phyloP scores from a whole-genome alignment of 64 coral and sea anemone species.

The Stichodactyla helianthus region DNA sequence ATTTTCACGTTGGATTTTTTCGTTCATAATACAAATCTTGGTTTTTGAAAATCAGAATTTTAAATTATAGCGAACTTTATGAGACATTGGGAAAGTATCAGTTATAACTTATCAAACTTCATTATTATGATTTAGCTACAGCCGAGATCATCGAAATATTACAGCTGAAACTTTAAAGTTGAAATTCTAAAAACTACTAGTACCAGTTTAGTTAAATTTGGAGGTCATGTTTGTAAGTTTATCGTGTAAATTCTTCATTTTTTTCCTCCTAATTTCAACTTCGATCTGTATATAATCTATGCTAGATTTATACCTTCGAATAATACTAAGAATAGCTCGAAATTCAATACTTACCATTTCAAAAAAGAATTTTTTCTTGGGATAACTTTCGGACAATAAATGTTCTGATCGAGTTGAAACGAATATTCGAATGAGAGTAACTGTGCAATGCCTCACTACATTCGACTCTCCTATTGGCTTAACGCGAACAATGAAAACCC shows the following conservation, averaged over 20 bases:
- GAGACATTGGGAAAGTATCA: not conserved
- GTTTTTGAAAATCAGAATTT: not conserved
- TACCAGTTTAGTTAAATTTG: not conserved
- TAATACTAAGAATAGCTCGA: not conserved
- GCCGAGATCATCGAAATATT: not conserved
- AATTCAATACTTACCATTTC: conserved; percentile 23
- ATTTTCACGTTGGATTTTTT: not conserved
- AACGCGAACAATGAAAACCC: not conserved
- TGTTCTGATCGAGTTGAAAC: conserved; percentile 21
- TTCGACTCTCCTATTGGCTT: not conserved
- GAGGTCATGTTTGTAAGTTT: not conserved
- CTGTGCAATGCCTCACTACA: not conserved
- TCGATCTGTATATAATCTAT: not conserved
- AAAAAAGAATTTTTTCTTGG: not conserved
- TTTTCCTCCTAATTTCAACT: not conserved
- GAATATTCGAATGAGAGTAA: conserved; percentile 31
- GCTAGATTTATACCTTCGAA: not conserved
- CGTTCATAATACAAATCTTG: not conserved
- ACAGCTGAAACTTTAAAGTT: not conserved
- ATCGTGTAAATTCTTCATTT: not conserved
- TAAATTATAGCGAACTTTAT: not conserved
- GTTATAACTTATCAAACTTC: not conserved
- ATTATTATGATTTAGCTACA: not conserved
- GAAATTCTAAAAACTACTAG: not conserved
- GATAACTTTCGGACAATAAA: conserved; percentile 1